These are phyloP conservation scores for Laticauda laticaudata DNA, from an alignment of 2,113 vertebrate species.

Conservation along the genomic window DNA sequence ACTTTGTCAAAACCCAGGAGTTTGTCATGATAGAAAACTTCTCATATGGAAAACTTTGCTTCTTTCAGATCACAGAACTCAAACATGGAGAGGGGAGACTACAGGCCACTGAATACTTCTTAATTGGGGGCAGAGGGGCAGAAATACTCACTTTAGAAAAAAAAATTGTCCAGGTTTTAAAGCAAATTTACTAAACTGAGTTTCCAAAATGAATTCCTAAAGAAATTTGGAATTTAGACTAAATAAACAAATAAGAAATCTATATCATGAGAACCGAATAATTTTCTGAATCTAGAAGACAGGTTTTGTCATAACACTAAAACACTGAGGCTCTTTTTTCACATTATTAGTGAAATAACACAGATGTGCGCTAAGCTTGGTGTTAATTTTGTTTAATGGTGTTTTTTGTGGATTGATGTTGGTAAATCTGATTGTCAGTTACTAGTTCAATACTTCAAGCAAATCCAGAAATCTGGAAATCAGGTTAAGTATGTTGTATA, in stretches of 20 bases:
- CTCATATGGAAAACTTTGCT: background rate
- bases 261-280: background rate
- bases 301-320: background rate
- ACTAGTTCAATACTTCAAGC: background rate
- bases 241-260: background rate
- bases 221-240: background rate
- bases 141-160: background rate
- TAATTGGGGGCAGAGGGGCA: background rate
- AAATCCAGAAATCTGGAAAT: background rate
- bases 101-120: background rate
- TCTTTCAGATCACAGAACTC: background rate
- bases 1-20: background rate
- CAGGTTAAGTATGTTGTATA: background rate
- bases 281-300: background rate
- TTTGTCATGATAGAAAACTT: background rate
- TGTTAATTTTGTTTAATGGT: background rate
- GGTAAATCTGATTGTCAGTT: background rate
- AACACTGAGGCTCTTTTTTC: background rate
- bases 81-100: background rate
- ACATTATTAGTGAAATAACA: background rate
- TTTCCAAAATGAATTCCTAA: background rate
- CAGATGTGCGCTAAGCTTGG: background rate
- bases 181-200: background rate
- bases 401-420: background rate
- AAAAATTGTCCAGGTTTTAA: background rate